Evolutionary conservation across 1,140 invertebrate species (phyloP), one percentile per base, ranked within the genome.

Genomic region (Drosophila albomicans): DNA sequence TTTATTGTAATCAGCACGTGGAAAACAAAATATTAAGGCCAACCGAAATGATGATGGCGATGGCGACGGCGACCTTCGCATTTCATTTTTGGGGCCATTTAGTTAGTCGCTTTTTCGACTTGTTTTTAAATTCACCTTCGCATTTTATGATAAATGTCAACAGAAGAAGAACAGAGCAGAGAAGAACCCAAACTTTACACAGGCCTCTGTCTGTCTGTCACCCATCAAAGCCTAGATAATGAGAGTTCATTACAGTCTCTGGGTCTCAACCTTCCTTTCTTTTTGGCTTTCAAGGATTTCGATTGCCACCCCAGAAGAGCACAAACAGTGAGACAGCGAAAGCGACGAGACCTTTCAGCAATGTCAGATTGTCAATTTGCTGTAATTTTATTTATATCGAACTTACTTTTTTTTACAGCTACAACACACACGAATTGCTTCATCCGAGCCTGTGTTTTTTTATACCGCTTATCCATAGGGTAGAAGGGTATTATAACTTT

Each of bases 311-410:
- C 51, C 28, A 52, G 3, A 20, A 25, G 1, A 32, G 28, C 28
- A 13, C 28, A 52, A 51, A 7, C 30, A 32, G 30, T 10, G 41
- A 13, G 41, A 43, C 41, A 32, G 7, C 4, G 25, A 32, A 25
- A 25, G 20, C 20, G 20, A 1, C 1, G 6, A 54, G 13, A 54
- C 13, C 46, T 51, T 51, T 63, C 41, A 48, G 45, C 30, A 52
- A 28, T 41, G 32, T 43, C 51, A 43, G 38, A 45, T 32, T 65
- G 51, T 56, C 63, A 56, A 32, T 65, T 56, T 43, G 38, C n/a
- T 16, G 38, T 56, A 65, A 65, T 65, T 65, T 56, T 65, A 65
- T 65, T 65, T 65, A 65, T 65, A 56, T 43, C 35, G 25, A 65
- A 30, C 41, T 28, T 45, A 8, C 13, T 20, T 35, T 56, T 58